A percentile compares a stretch with the other conserved stretches of the same genome.
These are phyloP conservation scores for Hyles vespertilio DNA, from an alignment of 1,140 invertebrate species.

Conservation along the genomic window DNA sequence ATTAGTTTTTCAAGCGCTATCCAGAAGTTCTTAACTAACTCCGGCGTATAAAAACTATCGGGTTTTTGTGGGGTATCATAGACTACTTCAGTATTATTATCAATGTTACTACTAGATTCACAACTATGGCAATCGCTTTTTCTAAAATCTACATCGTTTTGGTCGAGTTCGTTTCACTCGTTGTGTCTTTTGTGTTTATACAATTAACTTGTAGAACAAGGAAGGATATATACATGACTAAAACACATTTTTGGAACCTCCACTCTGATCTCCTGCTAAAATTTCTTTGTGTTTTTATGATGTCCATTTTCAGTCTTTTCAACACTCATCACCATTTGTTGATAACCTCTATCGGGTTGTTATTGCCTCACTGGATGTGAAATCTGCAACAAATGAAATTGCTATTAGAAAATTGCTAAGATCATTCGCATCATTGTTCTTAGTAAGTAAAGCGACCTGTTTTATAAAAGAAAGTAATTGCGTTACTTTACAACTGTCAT, in stretches of 20 bases:
- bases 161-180: slow-evolving; percentile 41
- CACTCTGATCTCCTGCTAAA: slow-evolving; percentile 34
- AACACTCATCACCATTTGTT: slow-evolving; percentile 17
- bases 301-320: slow-evolving; percentile 43
- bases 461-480: background rate
- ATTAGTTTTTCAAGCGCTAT: slow-evolving; percentile 40
- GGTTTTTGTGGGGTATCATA: slow-evolving; percentile 16
- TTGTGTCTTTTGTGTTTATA: slow-evolving; percentile 37
- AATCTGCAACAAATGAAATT: slow-evolving; percentile 9
- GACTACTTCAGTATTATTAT: slow-evolving; percentile 22
- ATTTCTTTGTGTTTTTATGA: slow-evolving; percentile 22
- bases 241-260: slow-evolving; percentile 39
- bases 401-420: slow-evolving; percentile 2
- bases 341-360: background rate
- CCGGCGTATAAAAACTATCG: no score
- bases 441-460: background rate
- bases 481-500: no score
- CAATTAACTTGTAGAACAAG: slow-evolving; percentile 36
- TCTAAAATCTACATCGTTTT: slow-evolving; percentile 54
- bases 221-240: slow-evolving; percentile 50
- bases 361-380: background rate
- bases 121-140: slow-evolving; percentile 63
- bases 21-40: slow-evolving; percentile 41
- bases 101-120: slow-evolving; percentile 47
- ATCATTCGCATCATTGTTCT: slow-evolving; percentile 3